Evolutionary conservation across 1,140 invertebrate species (phyloP).

Genomic region (Drosophila oshimai): DNA sequence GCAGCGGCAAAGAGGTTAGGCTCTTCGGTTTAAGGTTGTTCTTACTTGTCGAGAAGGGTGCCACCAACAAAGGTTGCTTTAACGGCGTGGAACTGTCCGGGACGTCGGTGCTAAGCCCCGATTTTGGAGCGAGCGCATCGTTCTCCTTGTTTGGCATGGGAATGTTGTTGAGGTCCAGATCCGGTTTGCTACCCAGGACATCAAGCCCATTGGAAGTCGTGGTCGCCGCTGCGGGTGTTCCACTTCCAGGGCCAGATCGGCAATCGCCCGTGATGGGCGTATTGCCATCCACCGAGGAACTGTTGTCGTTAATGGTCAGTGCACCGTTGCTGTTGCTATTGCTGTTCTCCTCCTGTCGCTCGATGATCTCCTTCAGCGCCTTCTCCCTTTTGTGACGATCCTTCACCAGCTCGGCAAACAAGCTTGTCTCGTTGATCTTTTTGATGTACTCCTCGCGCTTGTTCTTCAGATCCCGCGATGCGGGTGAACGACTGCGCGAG

Average conservation of each 20-base stretch:
- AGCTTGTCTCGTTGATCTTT: constrained; percentile 92
- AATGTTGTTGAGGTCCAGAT: constrained; percentile 85
- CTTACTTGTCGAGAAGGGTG: constrained; percentile 14
- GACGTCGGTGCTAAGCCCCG: constrained; percentile 33
- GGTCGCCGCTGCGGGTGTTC: constrained; percentile 24
- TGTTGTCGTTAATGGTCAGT: constrained; percentile 74
- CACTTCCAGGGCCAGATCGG: constrained; percentile 25
- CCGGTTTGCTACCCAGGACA: constrained; percentile 43
- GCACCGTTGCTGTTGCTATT: constrained; percentile 76
- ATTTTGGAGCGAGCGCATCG: constrained; percentile 32
- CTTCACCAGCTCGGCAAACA: constrained; percentile 94
- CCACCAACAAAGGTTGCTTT: background rate
- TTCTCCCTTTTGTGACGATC: constrained; percentile 91
- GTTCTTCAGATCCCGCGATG: constrained; percentile 81
- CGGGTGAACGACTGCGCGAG: constrained; percentile 58
- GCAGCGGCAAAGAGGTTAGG: constrained; percentile 90
- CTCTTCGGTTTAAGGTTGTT: constrained; percentile 85
- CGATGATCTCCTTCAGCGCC: constrained; percentile 85
- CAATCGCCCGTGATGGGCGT: constrained; percentile 56
- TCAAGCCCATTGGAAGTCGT: constrained; percentile 62
- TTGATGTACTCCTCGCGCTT: constrained; percentile 85
- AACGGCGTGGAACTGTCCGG: constrained; percentile 47
- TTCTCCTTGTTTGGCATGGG: constrained; percentile 84
- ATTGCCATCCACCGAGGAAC: constrained; percentile 72
- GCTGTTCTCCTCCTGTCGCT: constrained; percentile 85